phyloP scores from a whole-genome alignment of 2,113 vertebrate species.

The Poeciliopsis prolifica region DNA sequence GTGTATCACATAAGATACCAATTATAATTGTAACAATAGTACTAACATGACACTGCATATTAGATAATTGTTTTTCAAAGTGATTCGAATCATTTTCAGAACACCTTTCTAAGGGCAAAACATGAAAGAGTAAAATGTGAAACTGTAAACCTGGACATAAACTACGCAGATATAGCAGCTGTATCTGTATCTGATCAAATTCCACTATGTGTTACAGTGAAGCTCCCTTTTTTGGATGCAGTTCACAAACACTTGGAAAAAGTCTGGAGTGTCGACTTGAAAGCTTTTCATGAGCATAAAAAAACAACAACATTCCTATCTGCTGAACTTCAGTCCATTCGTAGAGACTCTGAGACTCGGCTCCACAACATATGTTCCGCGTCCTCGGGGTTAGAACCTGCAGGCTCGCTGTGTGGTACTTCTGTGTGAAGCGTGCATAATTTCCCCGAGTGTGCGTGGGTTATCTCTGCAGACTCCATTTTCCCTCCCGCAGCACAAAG shows the following conservation, averaged over 20 bases:
- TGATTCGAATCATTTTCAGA: too few species aligned
- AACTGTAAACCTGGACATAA: neutral
- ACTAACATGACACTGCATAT: too few species aligned
- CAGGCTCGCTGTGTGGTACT: neutral
- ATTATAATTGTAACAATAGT: too few species aligned
- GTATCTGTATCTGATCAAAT: neutral
- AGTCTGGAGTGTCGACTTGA: neutral
- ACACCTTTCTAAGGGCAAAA: too few species aligned
- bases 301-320: neutral
- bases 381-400: neutral
- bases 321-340: neutral
- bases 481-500: constrained; percentile 11
- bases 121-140: neutral
- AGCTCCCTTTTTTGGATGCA: neutral
- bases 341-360: neutral
- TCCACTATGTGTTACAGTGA: neutral
- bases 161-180: neutral
- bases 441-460: neutral
- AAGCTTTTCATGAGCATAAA: neutral
- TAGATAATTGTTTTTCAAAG: neutral
- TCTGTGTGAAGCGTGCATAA: neutral
- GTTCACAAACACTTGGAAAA: too few species aligned
- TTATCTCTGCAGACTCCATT: constrained; percentile 10
- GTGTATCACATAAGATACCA: neutral
- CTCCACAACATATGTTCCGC: neutral